Base-by-base conservation (phyloP, 1,140 invertebrate species). In the Asbolus verrucosus region DNA sequence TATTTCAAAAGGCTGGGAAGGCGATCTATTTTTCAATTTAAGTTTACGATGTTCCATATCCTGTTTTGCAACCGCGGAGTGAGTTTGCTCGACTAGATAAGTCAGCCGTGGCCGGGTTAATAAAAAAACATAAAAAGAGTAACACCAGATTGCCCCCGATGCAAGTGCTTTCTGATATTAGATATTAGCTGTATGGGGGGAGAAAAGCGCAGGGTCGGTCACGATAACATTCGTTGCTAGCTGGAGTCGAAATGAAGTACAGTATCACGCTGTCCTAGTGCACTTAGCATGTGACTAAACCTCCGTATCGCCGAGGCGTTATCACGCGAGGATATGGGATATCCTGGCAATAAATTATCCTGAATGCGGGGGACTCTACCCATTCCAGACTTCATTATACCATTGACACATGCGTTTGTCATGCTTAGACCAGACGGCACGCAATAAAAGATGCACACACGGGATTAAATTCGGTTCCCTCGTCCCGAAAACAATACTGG, bases 321-420 rank as follows among this genome's bases (percentile, higher is more conserved):
- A 72, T 73, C 75, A 74, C 75, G 75, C 75, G 39, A 76, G 73
- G 71, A 76, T 74, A 76, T 69, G 70, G 70, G 69, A 76, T 74
- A 73, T 76, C 73, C 75, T 74, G 67, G 65, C 67, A 73, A 76
- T 76, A 76, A 74, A 76, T 76, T 75, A 74, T 73, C 62, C 73
- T 63, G 73, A 69, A 68, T 36, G 65, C 41, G 39, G 60, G 67
- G 70, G 65, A 67, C 66, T 67, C 21, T 69, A 71, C 69, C 36
- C 62, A 67, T 72, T 73, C 69, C 63, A 68, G 70, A 72, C 74
- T 73, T 72, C 70, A 72, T 74, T 72, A 69, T 72, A 68, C 31
- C 66, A 74, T 76, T 76, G 74, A 75, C 74, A 76, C 72, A 76
- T 70, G 72, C 72, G 69, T 76, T 76, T 70, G 72, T 74, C 74